Base-by-base conservation (phyloP, 53 echinoderm and acorn worm genomes). In the Actinopyga echinites region DNA sequence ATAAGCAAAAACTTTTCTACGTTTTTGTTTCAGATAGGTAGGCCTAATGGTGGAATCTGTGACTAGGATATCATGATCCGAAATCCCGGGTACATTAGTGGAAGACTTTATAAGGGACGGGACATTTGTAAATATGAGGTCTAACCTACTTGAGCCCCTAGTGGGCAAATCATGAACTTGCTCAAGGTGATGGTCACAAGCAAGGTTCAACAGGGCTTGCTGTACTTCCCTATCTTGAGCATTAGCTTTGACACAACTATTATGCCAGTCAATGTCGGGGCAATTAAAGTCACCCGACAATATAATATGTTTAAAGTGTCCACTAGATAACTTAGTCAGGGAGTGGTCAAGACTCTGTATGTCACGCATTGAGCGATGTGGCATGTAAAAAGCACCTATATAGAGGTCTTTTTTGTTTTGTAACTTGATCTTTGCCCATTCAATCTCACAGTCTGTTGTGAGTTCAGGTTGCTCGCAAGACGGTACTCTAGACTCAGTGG, bases 381-480 rank as follows among this genome's bases (percentile, higher is more conserved):
- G 68, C 32, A 67, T 67, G 2, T 67, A 67, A 67, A 67, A 67
- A 11, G 68, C 32, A 31, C 68, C 68, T 13, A 67, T 21, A 6
- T 67, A 67, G 68, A 67, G 68, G 21, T 67, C 33, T 67, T 67
- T 67, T 35, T 67, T 67, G 12, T 21, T 21, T 21, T 67, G 29
- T 13, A 67, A 21, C 34, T 21, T 67, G 8, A 67, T 30, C 33
- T 21, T 67, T 13, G 68, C 68, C 68, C 68, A 67, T 67, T 67
- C 68, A 67, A 67, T 31, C 68, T 67, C 68, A 67, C 68, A 67
- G 21, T 67, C 68, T 10, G 68, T 28, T 9, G 21, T 67, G 8
- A 67, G 36, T 8, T 28, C n/a, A n/a, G n/a, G n/a, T n/a, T n/a
- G n/a, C n/a, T n/a, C n/a, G n/a, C n/a, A n/a, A n/a, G n/a, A n/a